These are phyloP conservation scores for Caenorhabditis sinica DNA, from an alignment of 2,888 invertebrate genomes.

Conservation along the genomic window DNA sequence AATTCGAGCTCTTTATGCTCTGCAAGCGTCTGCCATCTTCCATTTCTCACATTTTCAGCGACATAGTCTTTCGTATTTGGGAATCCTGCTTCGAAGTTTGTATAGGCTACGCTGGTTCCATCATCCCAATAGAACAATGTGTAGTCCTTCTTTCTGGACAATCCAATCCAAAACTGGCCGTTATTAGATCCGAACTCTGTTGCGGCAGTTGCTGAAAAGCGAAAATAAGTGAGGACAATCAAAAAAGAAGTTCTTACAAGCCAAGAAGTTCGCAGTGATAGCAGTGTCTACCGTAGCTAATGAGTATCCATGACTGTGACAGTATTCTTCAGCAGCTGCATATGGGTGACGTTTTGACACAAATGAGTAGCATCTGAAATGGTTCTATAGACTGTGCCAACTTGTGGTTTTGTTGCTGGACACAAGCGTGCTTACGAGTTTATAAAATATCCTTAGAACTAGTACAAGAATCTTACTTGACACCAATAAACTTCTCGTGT, in stretches of 20 bases:
- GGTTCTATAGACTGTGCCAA: not conserved
- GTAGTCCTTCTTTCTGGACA: constrained; percentile 47
- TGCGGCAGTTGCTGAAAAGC: constrained; percentile 26
- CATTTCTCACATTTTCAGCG: constrained; percentile 54
- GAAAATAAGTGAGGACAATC: not conserved
- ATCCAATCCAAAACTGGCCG: constrained; percentile 60
- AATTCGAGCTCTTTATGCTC: constrained; percentile 49
- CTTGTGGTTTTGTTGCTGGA: not conserved
- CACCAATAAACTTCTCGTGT: constrained; percentile 52
- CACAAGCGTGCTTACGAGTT: not conserved
- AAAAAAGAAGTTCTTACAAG: constrained; percentile 34
- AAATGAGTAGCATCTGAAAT: constrained; percentile 53
- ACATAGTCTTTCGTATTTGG: constrained; percentile 55
- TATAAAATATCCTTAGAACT: not conserved
- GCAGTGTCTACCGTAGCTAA: constrained; percentile 48
- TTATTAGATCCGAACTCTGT: constrained; percentile 49
- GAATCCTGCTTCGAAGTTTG: constrained; percentile 57
- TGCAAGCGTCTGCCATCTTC: constrained; percentile 48
- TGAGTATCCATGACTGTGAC: constrained; percentile 50
- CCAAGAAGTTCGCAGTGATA: constrained; percentile 53
- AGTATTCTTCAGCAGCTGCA: constrained; percentile 49
- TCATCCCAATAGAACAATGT: constrained; percentile 49
- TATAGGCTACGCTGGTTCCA: constrained; percentile 34
- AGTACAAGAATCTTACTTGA: constrained; percentile 8
- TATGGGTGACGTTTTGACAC: constrained; percentile 48